Evolutionary conservation across 2,797 vertebrate species (phyloP), one percentile per base, ranked within the genome.

Genomic region (Emydoidea blandingii): DNA sequence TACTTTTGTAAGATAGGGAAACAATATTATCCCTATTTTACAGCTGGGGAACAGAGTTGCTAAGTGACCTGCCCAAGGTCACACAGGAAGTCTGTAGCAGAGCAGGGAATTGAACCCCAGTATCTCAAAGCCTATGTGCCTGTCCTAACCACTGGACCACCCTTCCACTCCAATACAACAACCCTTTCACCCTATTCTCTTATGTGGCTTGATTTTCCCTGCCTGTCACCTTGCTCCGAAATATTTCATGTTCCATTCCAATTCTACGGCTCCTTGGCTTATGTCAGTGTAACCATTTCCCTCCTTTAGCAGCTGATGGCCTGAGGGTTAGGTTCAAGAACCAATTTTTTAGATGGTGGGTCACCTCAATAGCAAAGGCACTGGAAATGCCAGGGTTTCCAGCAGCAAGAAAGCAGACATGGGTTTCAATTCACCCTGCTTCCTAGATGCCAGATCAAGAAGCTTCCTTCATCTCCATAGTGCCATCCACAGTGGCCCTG

Each of bases 311-410:
- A 21, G 25, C 25, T 31, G 31, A 0, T 3, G 53, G 29, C 59
- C 59, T 65, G n/a, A 53, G 79, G 81, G 5, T 4, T 37, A 7
- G 1, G 82, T 29, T 41, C 54, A 31, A 88, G 85, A 57, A 41
- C n/a, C n/a, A 68, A n/a, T 68, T 68, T 37, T 68, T 21, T 68
- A 68, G 65, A 68, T 37, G n/a, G 6, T 34, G 41, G 19, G 18
- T 85, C 91, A 94, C 93, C 72, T 57, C 85, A 34, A 65, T 34
- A 65, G 62, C 62, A n/a, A 79, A 91, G 6, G 41, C 53, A 37
- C 50, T 44, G 80, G 88, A 96, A 82, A 14, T 53, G 11, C 9
- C 2, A 11, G 7, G 3, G 3, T 92, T 94, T n/a, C 31, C 68
- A 79, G 41, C 4, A 12, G 23, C 4, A 52, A 44, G 18, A 87